Percentiles rank a stretch among this genome's conserved stretches.
phyloP scores from a whole-genome alignment of 2,797 vertebrate species.

The Peromyscus aztecus region DNA sequence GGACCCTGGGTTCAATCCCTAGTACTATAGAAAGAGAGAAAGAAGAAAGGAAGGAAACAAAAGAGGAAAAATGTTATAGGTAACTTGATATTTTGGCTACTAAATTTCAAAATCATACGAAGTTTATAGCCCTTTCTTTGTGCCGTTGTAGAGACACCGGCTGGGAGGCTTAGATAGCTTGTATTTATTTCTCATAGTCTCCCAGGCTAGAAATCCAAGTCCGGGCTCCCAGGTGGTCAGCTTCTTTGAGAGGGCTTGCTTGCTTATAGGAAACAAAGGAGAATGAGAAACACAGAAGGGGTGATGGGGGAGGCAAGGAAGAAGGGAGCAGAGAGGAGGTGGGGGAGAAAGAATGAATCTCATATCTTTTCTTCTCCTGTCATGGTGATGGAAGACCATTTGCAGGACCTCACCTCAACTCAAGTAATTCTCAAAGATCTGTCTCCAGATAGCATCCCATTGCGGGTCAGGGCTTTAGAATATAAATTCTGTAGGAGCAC shows the following conservation, averaged over 20 bases:
- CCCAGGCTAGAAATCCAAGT: neutral
- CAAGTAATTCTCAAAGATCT: neutral
- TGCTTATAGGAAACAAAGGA: neutral
- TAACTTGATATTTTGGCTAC: conserved; percentile 47
- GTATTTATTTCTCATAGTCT: neutral
- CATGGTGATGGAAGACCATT: too few species aligned
- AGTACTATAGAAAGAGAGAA: neutral
- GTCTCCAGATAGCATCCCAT: neutral
- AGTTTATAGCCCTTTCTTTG: neutral
- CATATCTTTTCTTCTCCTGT: neutral
- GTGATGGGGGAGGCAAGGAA: neutral
- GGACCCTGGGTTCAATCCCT: neutral
- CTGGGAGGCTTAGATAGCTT: neutral
- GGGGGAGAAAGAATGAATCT: neutral
- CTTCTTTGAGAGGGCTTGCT: neutral
- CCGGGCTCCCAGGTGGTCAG: neutral
- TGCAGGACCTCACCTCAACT: neutral
- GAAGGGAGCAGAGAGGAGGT: neutral
- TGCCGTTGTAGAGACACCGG: neutral
- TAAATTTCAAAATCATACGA: neutral
- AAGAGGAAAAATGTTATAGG: neutral
- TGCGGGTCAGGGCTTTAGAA: neutral
- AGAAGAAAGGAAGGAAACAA: neutral
- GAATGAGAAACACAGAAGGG: too few species aligned
- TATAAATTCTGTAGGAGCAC: neutral